Conservation (phyloP, 2,888 invertebrate genomes). For the Bombylius major region DNA sequence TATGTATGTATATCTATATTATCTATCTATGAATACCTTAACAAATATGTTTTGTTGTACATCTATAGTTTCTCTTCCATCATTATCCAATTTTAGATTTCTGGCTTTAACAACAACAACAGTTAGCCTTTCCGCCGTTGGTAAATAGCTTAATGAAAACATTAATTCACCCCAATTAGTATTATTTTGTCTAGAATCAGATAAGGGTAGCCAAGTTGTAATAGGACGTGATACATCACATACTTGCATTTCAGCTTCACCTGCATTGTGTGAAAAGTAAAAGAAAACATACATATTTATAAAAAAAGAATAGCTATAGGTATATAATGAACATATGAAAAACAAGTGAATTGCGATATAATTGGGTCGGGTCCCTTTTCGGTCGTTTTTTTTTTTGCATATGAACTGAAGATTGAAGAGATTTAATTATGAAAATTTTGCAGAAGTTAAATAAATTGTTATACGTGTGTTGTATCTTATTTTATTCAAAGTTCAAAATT, state of each 20-base stretch:
- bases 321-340: neutral
- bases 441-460: no score
- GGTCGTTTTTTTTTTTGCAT: no score
- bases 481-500: no score
- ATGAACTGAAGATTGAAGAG: no score
- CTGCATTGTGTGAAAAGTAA: conserved; percentile 19
- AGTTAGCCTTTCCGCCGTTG: conserved; percentile 68
- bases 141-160: conserved; percentile 70
- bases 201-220: conserved; percentile 66
- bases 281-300: neutral
- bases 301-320: neutral
- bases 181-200: conserved; percentile 55
- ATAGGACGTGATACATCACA: conserved; percentile 51
- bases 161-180: conserved; percentile 65
- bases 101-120: conserved; percentile 51
- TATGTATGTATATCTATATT: no score
- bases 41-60: conserved; percentile 57
- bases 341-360: neutral
- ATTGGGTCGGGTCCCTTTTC: neutral
- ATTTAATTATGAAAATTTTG: no score
- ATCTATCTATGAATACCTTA: conserved; percentile 40
- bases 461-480: no score
- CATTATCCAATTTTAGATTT: conserved; percentile 47
- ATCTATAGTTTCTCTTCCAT: conserved; percentile 19
- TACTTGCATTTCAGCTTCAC: conserved; percentile 55